Percentiles rank a stretch among this genome's conserved stretches.
Conservation (phyloP, 2,113 vertebrate genomes). For the Lota lota region DNA sequence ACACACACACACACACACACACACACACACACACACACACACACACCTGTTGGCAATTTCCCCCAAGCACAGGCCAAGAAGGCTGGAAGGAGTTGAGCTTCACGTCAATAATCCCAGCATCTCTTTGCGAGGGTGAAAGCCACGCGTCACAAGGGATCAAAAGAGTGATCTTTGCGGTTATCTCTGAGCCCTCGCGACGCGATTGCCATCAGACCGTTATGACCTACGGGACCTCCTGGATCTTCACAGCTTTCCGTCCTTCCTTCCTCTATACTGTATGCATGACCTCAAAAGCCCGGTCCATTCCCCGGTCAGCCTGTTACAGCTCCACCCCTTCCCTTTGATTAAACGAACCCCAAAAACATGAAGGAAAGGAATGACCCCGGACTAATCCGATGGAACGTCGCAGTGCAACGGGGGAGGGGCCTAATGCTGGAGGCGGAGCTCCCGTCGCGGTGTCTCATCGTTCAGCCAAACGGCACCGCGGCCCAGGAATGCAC, state of each 20-base stretch:
- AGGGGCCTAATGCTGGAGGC: neutral
- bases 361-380: no score
- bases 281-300: slow-evolving; percentile 36
- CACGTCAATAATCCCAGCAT: slow-evolving; percentile 51
- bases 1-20: neutral
- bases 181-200: neutral
- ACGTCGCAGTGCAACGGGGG: no score
- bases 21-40: neutral
- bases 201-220: no score
- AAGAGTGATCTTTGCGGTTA: slow-evolving; percentile 38
- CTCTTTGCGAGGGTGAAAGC: slow-evolving; percentile 51
- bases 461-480: slow-evolving; percentile 91
- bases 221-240: slow-evolving; percentile 22
- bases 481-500: slow-evolving; percentile 88
- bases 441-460: slow-evolving; percentile 68
- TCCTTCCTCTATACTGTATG: neutral
- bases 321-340: slow-evolving; percentile 31
- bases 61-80: slow-evolving; percentile 16
- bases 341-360: no score
- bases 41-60: slow-evolving; percentile 69
- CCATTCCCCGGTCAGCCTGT: slow-evolving; percentile 30
- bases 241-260: slow-evolving; percentile 16
- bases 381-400: no score
- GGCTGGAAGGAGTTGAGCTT: slow-evolving; percentile 33
- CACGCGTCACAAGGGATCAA: slow-evolving; percentile 23